These are phyloP conservation scores for Drusus annulatus DNA, from an alignment of 1,140 invertebrate species.

Conservation along the genomic window DNA sequence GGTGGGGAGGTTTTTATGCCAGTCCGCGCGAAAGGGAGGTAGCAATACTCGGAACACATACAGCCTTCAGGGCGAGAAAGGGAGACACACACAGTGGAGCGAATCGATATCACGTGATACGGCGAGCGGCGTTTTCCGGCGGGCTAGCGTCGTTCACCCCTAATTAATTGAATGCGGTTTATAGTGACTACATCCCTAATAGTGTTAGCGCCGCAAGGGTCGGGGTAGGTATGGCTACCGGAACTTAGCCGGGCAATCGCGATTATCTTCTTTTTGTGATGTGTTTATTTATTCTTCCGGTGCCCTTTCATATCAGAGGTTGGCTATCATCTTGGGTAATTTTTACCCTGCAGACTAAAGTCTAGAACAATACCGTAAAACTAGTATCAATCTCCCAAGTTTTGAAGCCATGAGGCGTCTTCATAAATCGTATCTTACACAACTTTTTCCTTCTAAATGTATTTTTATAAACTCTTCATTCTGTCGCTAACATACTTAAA, in stretches of 20 bases:
- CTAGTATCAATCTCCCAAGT: too few relatives aligned
- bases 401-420: too few relatives aligned
- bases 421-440: too few relatives aligned
- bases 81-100: background rate
- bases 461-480: too few relatives aligned
- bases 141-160: slow-evolving; percentile 14
- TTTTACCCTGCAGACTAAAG: too few relatives aligned
- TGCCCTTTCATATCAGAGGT: background rate
- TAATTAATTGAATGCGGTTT: slow-evolving; percentile 46
- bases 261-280: too few relatives aligned
- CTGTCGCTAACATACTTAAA: too few relatives aligned
- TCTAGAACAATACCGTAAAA: too few relatives aligned
- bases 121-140: slow-evolving; percentile 34
- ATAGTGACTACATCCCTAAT: slow-evolving; percentile 38
- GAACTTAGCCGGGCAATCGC: too few relatives aligned
- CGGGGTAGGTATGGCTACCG: background rate
- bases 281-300: slow-evolving; percentile 4
- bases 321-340: too few relatives aligned
- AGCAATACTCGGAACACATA: background rate
- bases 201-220: slow-evolving; percentile 26
- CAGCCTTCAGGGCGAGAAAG: background rate
- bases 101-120: slow-evolving; percentile 42
- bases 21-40: slow-evolving; percentile 7
- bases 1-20: slow-evolving; percentile 30
- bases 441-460: too few relatives aligned